These are phyloP conservation scores for Phylloscopus whistleri DNA, from an alignment of 2,113 vertebrate genomes.

Conservation along the genomic window DNA sequence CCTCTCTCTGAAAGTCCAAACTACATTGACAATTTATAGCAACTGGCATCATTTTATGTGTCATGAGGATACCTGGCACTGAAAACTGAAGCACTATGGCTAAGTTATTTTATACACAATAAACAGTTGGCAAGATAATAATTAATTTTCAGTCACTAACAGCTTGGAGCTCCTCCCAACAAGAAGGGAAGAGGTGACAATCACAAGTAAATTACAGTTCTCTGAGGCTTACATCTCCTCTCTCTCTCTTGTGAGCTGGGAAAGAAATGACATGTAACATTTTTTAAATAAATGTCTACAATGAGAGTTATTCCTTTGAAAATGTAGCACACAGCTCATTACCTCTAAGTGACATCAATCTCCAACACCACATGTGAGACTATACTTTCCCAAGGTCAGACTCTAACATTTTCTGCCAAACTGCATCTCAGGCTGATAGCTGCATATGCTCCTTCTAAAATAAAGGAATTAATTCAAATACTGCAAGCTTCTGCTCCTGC, in stretches of 20 bases:
- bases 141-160: not conserved
- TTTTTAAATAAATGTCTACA: slow-evolving; percentile 1
- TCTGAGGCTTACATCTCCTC: not conserved
- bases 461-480: slow-evolving; percentile 22
- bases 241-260: not conserved
- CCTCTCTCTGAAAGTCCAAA: not conserved
- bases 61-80: not conserved
- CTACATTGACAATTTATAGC: not conserved
- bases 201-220: not conserved
- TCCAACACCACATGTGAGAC: not conserved
- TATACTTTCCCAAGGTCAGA: not conserved
- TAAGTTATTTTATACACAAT: not conserved
- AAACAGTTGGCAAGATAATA: not conserved
- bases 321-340: slow-evolving; percentile 13
- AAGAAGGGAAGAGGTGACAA: not conserved
- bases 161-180: not conserved
- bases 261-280: not conserved
- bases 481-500: not conserved
- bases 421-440: not conserved
- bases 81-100: not conserved
- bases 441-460: not conserved
- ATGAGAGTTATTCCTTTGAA: not conserved
- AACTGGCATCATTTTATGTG: not conserved
- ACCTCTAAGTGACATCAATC: not conserved
- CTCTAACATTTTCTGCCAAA: not conserved